phyloP scores from a whole-genome alignment of 1,140 invertebrate genomes.

The Drosophila oshimai region DNA sequence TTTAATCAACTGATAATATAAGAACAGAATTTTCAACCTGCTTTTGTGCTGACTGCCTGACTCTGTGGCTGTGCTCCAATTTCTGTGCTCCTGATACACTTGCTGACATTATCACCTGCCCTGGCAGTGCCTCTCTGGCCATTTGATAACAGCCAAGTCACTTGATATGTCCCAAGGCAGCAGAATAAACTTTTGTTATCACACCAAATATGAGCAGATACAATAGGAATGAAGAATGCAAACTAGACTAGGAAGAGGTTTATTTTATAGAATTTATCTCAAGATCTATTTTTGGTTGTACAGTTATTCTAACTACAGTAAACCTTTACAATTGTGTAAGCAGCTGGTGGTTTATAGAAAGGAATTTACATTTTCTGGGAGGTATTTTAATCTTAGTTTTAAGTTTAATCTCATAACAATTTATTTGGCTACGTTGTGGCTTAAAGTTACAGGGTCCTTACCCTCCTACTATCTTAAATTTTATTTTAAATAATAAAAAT shows the following conservation, averaged over 20 bases:
- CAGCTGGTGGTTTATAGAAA: no score
- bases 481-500: no score
- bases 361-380: no score
- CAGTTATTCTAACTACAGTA: no score
- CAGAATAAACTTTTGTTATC: constrained; percentile 30
- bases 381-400: no score
- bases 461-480: no score
- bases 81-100: constrained; percentile 68
- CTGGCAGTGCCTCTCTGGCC: neutral
- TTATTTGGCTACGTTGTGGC: no score
- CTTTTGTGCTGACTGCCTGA: constrained; percentile 42
- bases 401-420: no score
- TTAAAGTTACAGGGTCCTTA: no score
- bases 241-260: neutral
- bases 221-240: neutral
- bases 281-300: no score
- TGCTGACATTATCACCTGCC: constrained; percentile 70
- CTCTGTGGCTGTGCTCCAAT: constrained; percentile 48
- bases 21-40: constrained; percentile 39
- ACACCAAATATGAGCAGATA: constrained; percentile 26
- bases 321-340: no score
- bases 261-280: neutral
- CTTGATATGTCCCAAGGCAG: constrained; percentile 29
- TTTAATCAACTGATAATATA: constrained; percentile 79
- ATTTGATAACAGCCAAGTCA: constrained; percentile 35